A percentile compares a stretch with the other conserved stretches of the same genome.
Conservation (phyloP, 2,888 invertebrate species). For the Cephus pygmeus region DNA sequence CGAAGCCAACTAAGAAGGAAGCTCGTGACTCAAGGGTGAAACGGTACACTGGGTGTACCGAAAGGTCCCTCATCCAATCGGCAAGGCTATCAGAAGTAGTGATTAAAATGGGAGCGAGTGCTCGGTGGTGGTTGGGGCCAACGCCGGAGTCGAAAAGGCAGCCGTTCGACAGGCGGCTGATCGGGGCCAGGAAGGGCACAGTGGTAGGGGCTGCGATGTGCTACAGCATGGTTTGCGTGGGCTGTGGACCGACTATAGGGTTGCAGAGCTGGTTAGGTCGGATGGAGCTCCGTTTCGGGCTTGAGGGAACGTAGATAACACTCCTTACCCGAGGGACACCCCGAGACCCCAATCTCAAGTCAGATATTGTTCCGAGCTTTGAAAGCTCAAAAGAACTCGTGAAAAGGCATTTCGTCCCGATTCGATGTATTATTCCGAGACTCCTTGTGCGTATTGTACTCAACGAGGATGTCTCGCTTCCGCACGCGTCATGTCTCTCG, state of each 20-base stretch:
- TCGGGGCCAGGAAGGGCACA: conserved; percentile 22
- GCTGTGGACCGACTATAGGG: no score
- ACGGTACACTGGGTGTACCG: conserved; percentile 34
- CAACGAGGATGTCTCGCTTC: conserved; percentile 38
- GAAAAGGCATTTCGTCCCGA: conserved; percentile 54
- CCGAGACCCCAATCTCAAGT: conserved; percentile 59
- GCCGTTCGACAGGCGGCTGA: no score
- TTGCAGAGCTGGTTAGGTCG: conserved; percentile 9
- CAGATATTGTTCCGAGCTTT: conserved; percentile 61
- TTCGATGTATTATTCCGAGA: conserved; percentile 53
- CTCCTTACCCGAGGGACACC: conserved; percentile 56
- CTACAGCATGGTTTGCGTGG: no score
- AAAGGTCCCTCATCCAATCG: conserved; percentile 53
- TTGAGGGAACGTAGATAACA: conserved; percentile 58
- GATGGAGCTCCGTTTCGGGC: conserved; percentile 46
- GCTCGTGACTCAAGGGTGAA: conserved; percentile 22
- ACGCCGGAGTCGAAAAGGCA: no score
- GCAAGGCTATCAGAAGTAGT: conserved; percentile 50
- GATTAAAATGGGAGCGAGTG: conserved; percentile 53
- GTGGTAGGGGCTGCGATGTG: conserved; percentile 6
- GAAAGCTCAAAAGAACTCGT: conserved; percentile 59
- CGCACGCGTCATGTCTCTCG: conserved; percentile 23
- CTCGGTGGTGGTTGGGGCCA: conserved; percentile 39
- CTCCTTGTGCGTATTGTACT: conserved; percentile 47
- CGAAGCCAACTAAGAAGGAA: not conserved